Evolutionary conservation across 30 jellyfish, hydroid and myxozoan species (phyloP), one percentile per base, ranked within the genome.

Genomic region (Pelagia noctiluca): DNA sequence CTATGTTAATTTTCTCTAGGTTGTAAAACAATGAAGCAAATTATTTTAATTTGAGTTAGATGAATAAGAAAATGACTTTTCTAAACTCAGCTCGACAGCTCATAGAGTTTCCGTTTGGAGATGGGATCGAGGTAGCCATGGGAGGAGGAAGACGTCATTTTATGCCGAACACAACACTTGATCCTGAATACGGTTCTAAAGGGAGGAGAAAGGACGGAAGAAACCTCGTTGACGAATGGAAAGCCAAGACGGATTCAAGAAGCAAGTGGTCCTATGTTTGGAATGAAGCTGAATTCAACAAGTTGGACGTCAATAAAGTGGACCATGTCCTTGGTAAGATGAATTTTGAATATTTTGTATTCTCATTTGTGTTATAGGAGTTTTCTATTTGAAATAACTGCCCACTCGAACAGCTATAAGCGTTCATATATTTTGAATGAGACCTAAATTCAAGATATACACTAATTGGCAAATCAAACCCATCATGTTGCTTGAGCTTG

Each of bases 61-160:
- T n/a, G n/a, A n/a, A n/a, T n/a, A n/a, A n/a, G n/a, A n/a, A n/a
- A n/a, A n/a, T n/a, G n/a, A n/a, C n/a, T 5, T 42, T 42, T 42
- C 57, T 42, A 5, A 42, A 5, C 16, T 23, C 82, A 90, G 97
- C 97, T 3, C 81, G 94, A 22, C 98, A 93, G 73, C 73, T 93
- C 68, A 68, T 93, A 46, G 97, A 87, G 47, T 93, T 81, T 31
- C 91, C 96, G 0, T 83, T 87, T 71, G 98, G 98, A 23, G 90
- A 93, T 71, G 98, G 98, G 1, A 33, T 87, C 0, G 98, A 93
- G 38, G 87, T 93, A 0, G 98, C 97, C 22, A 53, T 93, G 78
- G 98, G 98, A 21, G 98, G 98, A 23, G 97, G 97, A 5, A 54
- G 97, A 42, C 66, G 72, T 1, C 69, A 76, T 37, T 92, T 92